phyloP scores from a whole-genome alignment of 2,888 invertebrate species.

The Tiphia femorata region DNA sequence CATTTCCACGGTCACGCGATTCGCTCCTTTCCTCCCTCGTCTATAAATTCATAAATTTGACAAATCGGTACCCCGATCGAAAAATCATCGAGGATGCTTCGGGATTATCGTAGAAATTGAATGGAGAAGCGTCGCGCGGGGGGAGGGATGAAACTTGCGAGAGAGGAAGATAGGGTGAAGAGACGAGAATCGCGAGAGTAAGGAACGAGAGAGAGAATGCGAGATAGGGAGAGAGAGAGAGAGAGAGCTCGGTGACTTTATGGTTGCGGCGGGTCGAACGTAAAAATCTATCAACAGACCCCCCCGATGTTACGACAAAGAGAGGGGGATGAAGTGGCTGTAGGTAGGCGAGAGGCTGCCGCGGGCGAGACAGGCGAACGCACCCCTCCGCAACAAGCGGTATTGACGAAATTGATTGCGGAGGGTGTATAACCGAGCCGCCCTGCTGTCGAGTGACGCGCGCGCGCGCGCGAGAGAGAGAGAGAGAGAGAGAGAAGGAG shows the following conservation, averaged over 20 bases:
- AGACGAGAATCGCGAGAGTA: no score
- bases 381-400: slow-evolving; percentile 62
- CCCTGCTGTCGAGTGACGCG: slow-evolving; percentile 34
- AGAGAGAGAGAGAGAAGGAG: not conserved
- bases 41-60: no score
- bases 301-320: slow-evolving; percentile 37
- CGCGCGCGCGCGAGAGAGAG: not conserved
- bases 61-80: no score
- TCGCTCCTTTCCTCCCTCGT: no score
- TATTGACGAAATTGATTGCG: slow-evolving; percentile 66
- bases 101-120: no score
- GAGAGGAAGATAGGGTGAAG: not conserved
- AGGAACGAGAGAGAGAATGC: not conserved
- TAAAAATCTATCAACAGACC: slow-evolving; percentile 59
- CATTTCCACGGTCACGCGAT: no score
- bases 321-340: slow-evolving; percentile 37
- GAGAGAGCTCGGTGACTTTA: slow-evolving; percentile 43
- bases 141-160: no score
- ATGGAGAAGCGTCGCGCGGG: no score
- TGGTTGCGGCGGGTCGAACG: slow-evolving; percentile 42
- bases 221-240: slow-evolving; percentile 14
- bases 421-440: slow-evolving; percentile 55
- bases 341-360: slow-evolving; percentile 49
- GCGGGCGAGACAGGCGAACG: slow-evolving; percentile 56
- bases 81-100: no score